Percentiles rank a stretch among this genome's conserved stretches.
Conservation (phyloP, 2,113 vertebrate species). For the Sylvilagus bachmani region DNA sequence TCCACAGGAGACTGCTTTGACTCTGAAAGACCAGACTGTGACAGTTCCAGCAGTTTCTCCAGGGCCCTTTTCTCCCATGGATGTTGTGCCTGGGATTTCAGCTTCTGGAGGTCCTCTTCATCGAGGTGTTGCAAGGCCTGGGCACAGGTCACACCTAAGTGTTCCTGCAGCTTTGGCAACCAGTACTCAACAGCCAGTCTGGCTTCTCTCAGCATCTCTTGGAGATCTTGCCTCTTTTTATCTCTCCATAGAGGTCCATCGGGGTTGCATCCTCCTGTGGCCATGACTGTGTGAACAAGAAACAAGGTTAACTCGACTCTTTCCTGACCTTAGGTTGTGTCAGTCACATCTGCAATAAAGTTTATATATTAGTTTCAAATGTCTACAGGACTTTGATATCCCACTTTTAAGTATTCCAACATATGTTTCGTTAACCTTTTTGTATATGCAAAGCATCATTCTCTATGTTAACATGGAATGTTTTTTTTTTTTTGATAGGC, state of each 20-base stretch:
- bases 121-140: conserved; percentile 69
- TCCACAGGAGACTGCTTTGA: too few relatives aligned
- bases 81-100: conserved; percentile 44
- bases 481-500: too few relatives aligned
- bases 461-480: background rate
- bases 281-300: conserved; percentile 69
- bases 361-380: too few relatives aligned
- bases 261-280: rapidly evolving
- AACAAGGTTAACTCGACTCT: background rate
- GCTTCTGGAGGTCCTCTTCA: conserved; percentile 54
- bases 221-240: background rate
- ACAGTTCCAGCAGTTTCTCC: conserved; percentile 44
- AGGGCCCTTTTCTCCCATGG: conserved; percentile 63
- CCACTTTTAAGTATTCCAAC: background rate
- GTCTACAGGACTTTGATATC: too few relatives aligned
- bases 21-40: background rate
- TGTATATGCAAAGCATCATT: background rate
- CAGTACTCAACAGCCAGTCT: conserved; percentile 28
- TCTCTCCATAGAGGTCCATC: rapidly evolving
- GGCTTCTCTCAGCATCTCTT: conserved; percentile 40
- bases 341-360: background rate
- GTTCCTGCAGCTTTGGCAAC: background rate
- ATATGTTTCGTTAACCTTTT: too few relatives aligned
- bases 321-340: background rate
- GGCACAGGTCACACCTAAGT: conserved; percentile 28